Evolutionary conservation across 2,888 invertebrate genomes (phyloP).

Genomic region (Phrixothrix hirtus): DNA sequence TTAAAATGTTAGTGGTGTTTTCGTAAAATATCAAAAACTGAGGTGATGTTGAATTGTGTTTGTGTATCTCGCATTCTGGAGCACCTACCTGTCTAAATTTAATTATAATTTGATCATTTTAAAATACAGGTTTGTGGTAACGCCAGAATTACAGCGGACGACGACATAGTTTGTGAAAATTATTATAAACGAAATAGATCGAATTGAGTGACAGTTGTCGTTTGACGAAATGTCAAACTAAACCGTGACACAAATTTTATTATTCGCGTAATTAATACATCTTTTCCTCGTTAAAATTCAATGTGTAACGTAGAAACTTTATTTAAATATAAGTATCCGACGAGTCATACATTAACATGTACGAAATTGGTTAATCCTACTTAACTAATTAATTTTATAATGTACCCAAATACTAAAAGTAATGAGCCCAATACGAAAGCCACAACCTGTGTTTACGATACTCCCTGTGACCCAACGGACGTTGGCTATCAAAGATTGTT

Average conservation of each 20-base stretch:
- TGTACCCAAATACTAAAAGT: slow-evolving; percentile 44
- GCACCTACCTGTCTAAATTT: background rate
- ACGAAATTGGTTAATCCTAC: slow-evolving; percentile 55
- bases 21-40: background rate
- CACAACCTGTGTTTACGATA: slow-evolving; percentile 52
- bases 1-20: background rate
- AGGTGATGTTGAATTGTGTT: background rate
- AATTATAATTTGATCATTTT: background rate
- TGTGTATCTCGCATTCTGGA: slow-evolving; percentile 1
- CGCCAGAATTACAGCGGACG: too few relatives aligned
- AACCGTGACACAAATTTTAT: slow-evolving; percentile 35
- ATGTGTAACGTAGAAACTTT: slow-evolving; percentile 43
- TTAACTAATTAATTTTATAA: slow-evolving; percentile 43
- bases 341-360: slow-evolving; percentile 50
- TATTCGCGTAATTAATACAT: slow-evolving; percentile 10
- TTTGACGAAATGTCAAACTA: slow-evolving; percentile 34
- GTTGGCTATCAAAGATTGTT: slow-evolving; percentile 52
- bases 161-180: background rate
- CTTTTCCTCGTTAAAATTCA: slow-evolving; percentile 26
- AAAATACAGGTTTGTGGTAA: background rate
- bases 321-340: slow-evolving; percentile 6
- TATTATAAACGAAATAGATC: slow-evolving; percentile 9
- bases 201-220: slow-evolving; percentile 23
- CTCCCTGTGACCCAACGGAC: slow-evolving; percentile 53
- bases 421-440: slow-evolving; percentile 43